Evolutionary conservation across 1,140 invertebrate genomes (phyloP), one percentile per base, ranked within the genome.

Genomic region (Doryteuthis pealeii): DNA sequence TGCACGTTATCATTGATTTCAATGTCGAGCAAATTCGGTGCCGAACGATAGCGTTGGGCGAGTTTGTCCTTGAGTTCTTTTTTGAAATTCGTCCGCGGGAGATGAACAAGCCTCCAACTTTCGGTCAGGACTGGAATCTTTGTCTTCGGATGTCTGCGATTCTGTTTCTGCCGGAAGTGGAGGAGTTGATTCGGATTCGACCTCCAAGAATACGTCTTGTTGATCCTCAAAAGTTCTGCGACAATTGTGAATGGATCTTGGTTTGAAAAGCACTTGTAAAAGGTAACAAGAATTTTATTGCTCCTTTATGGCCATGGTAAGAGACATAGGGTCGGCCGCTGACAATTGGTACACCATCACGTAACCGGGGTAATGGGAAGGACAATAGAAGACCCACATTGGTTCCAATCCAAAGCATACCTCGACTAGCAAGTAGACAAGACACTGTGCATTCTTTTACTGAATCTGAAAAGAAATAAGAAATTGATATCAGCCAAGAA

Each of bases 321-420:
- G 95, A 95, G 31, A 98, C 94, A 76, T 93, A 96, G 0, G 96
- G 94, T 70, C 95, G 91, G 0, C 96, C 95, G 76, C 93, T 94
- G 12, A 97, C 94, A 30, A 97, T 94, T 0, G 96, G 96, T 0
- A 98, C 93, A 33, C 96, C 96, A 74, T 87, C 86, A 87, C 97
- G 95, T 15, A 99, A 88, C 15, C 96, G 91, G 2, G 96, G 96
- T 43, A 98, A 87, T 0, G 96, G 95, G 72, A 98, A 94, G 0
- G 95, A 96, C 0, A 98, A 90, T 35, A 94, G 92, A 49, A 97
- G 93, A 2, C 96, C 96, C 54, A 95, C 93, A 83, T 95, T 96
- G 0, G 96, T 98, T n/a, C 96, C 96, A 1, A 98, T 95, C 96
- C 96, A 98, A 0, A 99, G 89, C 4, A 97, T 89, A 1, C 96